Conservation (phyloP, 2,888 invertebrate genomes). For the Zygothrica quintamaculata region DNA sequence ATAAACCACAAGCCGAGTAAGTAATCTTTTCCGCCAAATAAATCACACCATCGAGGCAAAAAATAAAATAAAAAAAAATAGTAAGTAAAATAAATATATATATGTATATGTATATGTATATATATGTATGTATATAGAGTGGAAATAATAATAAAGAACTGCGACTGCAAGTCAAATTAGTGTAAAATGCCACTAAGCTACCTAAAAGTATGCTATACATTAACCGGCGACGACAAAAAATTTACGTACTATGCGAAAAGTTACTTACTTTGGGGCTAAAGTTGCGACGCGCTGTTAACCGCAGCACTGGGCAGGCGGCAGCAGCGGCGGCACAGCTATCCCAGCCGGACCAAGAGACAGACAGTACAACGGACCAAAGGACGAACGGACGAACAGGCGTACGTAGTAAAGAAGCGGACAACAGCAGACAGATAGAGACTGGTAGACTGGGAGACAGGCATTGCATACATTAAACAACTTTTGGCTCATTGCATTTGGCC, state of each 20-base stretch:
- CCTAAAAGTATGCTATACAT: conserved; percentile 71
- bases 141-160: conserved; percentile 32
- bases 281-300: conserved; percentile 78
- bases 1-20: conserved; percentile 65
- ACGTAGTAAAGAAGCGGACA: too few species aligned
- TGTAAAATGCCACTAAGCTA: conserved; percentile 80
- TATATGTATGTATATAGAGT: conserved; percentile 30
- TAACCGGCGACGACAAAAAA: conserved; percentile 54
- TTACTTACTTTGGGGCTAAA: conserved; percentile 65
- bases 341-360: conserved; percentile 13
- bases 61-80: conserved; percentile 10
- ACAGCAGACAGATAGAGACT: too few species aligned
- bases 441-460: conserved; percentile 52
- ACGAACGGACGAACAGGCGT: conserved; percentile 1
- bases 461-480: conserved; percentile 82
- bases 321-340: neutral
- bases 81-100: neutral
- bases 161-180: conserved; percentile 75
- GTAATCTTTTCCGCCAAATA: conserved; percentile 84
- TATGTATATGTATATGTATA: neutral
- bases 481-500: conserved; percentile 80
- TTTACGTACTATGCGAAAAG: conserved; percentile 74
- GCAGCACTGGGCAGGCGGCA: conserved; percentile 44
- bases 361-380: neutral
- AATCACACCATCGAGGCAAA: conserved; percentile 81